phyloP scores from a whole-genome alignment of 2,797 vertebrate genomes.

The Semaprochilodus insignis region DNA sequence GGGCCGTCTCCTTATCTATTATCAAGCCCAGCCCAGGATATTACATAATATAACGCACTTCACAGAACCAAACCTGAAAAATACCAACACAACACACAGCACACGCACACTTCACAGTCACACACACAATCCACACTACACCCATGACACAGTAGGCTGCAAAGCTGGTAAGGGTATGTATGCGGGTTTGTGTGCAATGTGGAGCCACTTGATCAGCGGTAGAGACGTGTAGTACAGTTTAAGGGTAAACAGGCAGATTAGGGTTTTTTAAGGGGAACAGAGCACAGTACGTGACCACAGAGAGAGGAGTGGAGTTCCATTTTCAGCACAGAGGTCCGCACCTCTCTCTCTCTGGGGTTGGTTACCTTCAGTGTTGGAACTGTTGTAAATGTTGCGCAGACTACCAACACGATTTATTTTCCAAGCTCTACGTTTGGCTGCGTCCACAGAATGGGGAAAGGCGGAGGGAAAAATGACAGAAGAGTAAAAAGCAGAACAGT shows the following conservation, averaged over 20 bases:
- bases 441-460: constrained; percentile 67
- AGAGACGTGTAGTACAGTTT: neutral
- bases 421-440: constrained; percentile 94
- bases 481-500: neutral
- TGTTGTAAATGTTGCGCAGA: constrained; percentile 91
- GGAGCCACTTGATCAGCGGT: neutral
- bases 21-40: neutral
- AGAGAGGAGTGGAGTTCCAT: constrained; percentile 2
- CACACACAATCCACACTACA: neutral
- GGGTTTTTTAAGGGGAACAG: neutral
- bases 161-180: neutral
- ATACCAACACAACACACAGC: neutral
- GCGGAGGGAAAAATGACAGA: neutral
- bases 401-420: constrained; percentile 92
- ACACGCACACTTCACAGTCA: neutral
- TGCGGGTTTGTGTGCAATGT: constrained; percentile 23
- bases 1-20: neutral
- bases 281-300: constrained; percentile 22
- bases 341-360: constrained; percentile 18
- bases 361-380: constrained; percentile 89
- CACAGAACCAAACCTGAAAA: neutral
- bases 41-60: constrained; percentile 3
- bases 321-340: neutral
- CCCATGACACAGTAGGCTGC: neutral
- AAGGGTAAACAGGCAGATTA: neutral